Evolutionary conservation across 1,140 invertebrate genomes (phyloP).

Genomic region (Physella acuta): DNA sequence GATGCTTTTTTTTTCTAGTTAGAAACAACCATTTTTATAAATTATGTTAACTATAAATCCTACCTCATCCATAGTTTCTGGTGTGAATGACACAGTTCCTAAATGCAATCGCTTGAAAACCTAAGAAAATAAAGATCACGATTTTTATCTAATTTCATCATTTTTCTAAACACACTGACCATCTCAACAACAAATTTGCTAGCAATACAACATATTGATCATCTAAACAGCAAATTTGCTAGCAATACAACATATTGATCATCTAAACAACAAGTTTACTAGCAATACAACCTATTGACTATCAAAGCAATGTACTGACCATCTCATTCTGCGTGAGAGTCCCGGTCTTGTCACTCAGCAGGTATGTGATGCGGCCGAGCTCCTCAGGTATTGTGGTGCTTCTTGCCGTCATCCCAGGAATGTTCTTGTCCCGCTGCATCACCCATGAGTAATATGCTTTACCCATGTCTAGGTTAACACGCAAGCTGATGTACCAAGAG

Average conservation of each 20-base stretch:
- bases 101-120: conserved; percentile 91
- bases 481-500: conserved; percentile 68
- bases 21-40: no score
- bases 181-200: no score
- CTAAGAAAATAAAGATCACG: no score
- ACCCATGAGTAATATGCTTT: conserved; percentile 97
- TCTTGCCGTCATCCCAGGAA: conserved; percentile 93
- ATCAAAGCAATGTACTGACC: no score
- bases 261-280: conserved; percentile 6
- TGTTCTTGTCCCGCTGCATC: conserved; percentile 90
- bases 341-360: conserved; percentile 97
- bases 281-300: no score
- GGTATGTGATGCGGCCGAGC: conserved; percentile 80
- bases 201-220: no score
- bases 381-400: conserved; percentile 99
- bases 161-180: no score
- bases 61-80: conserved; percentile 86
- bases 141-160: no score
- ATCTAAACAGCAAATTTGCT: no score
- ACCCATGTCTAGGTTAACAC: conserved; percentile 98
- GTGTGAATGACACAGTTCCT: conserved; percentile 77
- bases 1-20: no score
- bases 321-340: conserved; percentile 99
- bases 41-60: no score
- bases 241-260: no score